Evolutionary conservation across 2,797 vertebrate species (phyloP), one percentile per base, ranked within the genome.

Genomic region (Danio tinwini): DNA sequence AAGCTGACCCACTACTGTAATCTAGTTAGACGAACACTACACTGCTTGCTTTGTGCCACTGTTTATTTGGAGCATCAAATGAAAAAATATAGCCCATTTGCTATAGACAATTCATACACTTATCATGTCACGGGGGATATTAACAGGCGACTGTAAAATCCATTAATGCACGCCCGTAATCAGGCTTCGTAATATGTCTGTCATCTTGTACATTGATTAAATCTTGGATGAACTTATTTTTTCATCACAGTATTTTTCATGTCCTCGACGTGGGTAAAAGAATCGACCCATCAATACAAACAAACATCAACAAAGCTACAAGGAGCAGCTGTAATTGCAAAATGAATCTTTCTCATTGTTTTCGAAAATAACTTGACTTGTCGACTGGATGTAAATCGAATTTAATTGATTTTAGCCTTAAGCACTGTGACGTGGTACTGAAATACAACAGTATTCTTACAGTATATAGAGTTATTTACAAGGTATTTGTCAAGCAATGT

Each of bases 1-100:
- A 78, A 88, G 82, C 83, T 86, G 86, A 75, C 87, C 85, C 84
- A 82, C 86, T 87, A 86, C 85, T 79, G 80, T 63, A 62, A 83
- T 88, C 88, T 81, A 81, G 76, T 80, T 81, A 29, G 52, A 84
- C 81, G 81, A 82, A 84, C 84, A 62, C 74, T 58, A 72, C 74
- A n/a, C 55, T 76, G 50, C 61, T 78, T 71, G 53, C 19, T 49
- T 53, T 74, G 14, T 59, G 67, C 19, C 39, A 17, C 16, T 74
- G 52, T 68, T 44, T 68, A 72, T 56, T 72, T n/a, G 12, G 42
- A 53, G 52, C 58, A 58, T 52, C 56, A 63, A 44, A 68, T 49
- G 68, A 59, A 65, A 81, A 81, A 13, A 17, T 63, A 74, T 67
- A 68, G 50, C 52, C 67, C 74, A 67, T 62, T 78, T 63, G n/a